Conservation (phyloP, 2,888 invertebrate species). For the Calameuta idolon region DNA sequence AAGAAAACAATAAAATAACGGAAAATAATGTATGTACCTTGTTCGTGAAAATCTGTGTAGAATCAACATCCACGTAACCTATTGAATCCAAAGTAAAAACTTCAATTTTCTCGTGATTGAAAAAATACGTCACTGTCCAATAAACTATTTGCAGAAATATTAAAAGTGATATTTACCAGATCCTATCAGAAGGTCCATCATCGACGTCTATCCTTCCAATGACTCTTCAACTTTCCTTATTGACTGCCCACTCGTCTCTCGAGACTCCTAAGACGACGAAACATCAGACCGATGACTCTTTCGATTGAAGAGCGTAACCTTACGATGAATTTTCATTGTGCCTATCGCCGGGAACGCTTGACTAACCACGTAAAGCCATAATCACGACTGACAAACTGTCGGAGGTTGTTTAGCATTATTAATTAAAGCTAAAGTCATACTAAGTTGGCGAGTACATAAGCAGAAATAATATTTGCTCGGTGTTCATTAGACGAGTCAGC, state of each 20-base stretch:
- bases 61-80: not conserved
- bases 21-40: too few relatives aligned
- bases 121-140: not conserved
- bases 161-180: not conserved
- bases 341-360: not conserved
- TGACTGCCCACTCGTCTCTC: not conserved
- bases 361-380: not conserved
- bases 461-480: constrained; percentile 66
- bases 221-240: too few relatives aligned
- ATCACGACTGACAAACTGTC: constrained; percentile 4
- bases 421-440: constrained; percentile 64
- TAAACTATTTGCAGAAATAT: not conserved
- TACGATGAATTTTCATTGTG: not conserved
- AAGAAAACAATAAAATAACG: not conserved
- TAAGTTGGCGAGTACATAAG: constrained; percentile 64
- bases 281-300: not conserved
- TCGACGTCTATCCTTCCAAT: too few relatives aligned
- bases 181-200: not conserved
- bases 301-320: not conserved
- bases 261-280: not conserved
- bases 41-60: too few relatives aligned
- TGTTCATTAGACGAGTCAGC: constrained; percentile 64
- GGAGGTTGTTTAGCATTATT: constrained; percentile 62
- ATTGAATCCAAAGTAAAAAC: not conserved
- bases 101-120: not conserved